Conservation (phyloP, 2,113 vertebrate species). For the Pipra filicauda region DNA sequence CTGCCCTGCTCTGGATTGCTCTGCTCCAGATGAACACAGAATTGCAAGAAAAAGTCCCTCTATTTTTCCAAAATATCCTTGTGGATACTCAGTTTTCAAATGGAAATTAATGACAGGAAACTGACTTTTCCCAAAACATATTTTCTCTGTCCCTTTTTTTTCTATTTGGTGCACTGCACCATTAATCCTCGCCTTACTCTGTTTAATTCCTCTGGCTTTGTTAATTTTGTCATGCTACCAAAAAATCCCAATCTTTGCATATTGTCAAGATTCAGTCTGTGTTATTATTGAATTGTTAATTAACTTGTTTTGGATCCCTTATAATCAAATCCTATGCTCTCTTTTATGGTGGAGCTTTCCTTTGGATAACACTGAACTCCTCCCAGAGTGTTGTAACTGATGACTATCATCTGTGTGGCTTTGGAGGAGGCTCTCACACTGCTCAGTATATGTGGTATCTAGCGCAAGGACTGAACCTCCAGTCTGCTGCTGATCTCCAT, state of each 20-base stretch:
- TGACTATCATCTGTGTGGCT: not conserved
- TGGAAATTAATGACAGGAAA: not conserved
- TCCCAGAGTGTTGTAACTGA: not conserved
- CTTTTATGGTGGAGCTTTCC: not conserved
- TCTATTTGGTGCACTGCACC: not conserved
- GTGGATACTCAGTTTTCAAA: not conserved
- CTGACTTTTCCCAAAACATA: not conserved
- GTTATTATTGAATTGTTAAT: not conserved
- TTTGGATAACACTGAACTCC: not conserved
- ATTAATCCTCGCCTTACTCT: not conserved
- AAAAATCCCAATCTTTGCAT: accelerated
- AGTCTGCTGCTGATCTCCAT: not conserved
- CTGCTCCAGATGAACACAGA: not conserved
- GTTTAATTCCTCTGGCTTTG: not conserved
- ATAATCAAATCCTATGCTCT: not conserved
- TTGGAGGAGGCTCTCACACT: not conserved
- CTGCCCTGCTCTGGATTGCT: not conserved
- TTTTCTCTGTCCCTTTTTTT: not conserved
- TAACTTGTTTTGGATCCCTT: not conserved
- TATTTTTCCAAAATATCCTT: not conserved
- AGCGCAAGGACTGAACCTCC: not conserved
- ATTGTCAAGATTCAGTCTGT: accelerated
- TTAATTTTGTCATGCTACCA: not conserved
- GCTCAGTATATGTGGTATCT: not conserved
- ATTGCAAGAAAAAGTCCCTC: not conserved